Evolutionary conservation across 2,888 invertebrate species (phyloP), one percentile per base, ranked within the genome.

Genomic region (Catocala nupta): DNA sequence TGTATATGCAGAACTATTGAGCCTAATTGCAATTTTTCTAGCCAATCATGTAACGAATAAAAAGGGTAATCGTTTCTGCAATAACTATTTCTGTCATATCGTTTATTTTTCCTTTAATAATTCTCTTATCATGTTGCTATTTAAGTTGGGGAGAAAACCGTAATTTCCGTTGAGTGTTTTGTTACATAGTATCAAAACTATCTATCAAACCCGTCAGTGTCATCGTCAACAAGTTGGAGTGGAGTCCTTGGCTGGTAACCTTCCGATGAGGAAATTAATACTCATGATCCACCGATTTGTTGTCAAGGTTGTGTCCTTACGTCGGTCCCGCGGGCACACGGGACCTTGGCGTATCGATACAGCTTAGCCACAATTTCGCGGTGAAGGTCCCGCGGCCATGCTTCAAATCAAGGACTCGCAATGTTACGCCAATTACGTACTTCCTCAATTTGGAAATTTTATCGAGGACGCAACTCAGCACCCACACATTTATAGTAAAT

Each of bases 271-370:
- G 77, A 81, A 75, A 81, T 81, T 77, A 81, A 79, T 74, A 68
- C 68, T 70, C 71, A 68, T 73, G 73, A 81, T 78, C 65, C 74
- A 72, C 70, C 76, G 70, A 77, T 84, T 84, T 71, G 66, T 63
- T 70, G 33, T 62, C 82, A 88, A 88, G 90, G 89, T 56, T 80
- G 64, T 63, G 83, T 72, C 88, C 85, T 86, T 81, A 67, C 70
- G 65, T 59, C 62, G 69, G 70, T 78, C 78, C 71, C 73, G 59
- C 73, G 70, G 72, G 75, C 66, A 63, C 70, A 66, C 56, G 42
- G 67, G 73, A 64, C 81, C 84, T 82, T 82, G 68, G 47, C 51
- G 61, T 67, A 68, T 68, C 56, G 64, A 74, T 66, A 75, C 58
- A 50, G 49, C 58, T 59, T 54, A 51, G 59, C 57, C 61, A 66